A percentile compares a stretch with the other conserved stretches of the same genome.
phyloP scores from a whole-genome alignment of 2,797 vertebrate genomes.

The Gobio occitaniae region DNA sequence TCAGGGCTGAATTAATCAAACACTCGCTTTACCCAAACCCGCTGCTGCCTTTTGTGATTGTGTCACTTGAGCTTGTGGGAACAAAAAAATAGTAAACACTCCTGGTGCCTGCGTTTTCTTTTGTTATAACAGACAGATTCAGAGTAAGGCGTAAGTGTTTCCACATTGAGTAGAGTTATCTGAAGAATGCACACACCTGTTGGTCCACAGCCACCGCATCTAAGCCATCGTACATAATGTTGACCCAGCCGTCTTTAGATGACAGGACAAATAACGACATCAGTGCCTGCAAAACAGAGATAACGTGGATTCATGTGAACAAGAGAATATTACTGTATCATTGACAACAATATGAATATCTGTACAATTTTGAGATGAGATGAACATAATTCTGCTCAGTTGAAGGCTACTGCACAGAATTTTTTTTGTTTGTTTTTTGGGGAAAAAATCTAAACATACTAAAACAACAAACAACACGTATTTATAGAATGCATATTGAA shows the following conservation, averaged over 20 bases:
- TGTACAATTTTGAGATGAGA: constrained; percentile 56
- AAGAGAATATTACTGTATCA: not conserved
- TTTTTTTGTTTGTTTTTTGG: not conserved
- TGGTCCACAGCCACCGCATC: constrained; percentile 92
- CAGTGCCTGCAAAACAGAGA: constrained; percentile 79
- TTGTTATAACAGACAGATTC: constrained; percentile 1
- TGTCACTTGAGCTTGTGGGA: constrained; percentile 25
- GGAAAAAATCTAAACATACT: not conserved
- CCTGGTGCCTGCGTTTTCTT: constrained; percentile 6
- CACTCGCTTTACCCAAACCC: constrained; percentile 20
- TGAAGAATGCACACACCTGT: constrained; percentile 72
- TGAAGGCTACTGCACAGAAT: too few relatives aligned
- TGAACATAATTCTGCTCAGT: not conserved
- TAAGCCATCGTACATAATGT: constrained; percentile 95
- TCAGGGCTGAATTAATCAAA: constrained; percentile 40
- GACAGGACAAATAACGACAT: constrained; percentile 97
- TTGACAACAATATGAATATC: not conserved
- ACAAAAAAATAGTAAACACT: constrained; percentile 11
- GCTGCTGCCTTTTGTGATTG: constrained; percentile 19
- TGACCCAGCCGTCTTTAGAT: constrained; percentile 97
- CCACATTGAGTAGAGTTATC: not conserved
- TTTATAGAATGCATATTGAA: not conserved
- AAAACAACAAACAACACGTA: not conserved
- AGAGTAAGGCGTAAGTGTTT: constrained; percentile 19
- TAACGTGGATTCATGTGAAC: constrained; percentile 17